Conservation (phyloP, 1,140 invertebrate genomes). For the Steinernema feltiae region DNA sequence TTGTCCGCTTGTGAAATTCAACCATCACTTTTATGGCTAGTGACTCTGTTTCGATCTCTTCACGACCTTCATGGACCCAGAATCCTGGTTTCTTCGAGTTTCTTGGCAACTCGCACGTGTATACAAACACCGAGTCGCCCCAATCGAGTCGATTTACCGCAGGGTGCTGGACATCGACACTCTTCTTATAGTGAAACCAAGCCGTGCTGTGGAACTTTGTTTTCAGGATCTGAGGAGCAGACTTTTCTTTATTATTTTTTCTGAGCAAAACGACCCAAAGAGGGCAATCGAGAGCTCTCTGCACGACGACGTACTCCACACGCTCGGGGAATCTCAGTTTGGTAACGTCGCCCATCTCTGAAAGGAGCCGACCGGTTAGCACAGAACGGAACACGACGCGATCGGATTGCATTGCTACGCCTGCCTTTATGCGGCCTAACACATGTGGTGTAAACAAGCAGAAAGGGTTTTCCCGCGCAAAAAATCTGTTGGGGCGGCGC, state of each 20-base stretch:
- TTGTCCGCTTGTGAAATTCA: neutral
- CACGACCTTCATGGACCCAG: neutral
- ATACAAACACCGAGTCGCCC: neutral
- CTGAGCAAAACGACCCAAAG: neutral
- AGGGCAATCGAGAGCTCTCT: neutral
- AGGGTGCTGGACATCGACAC: neutral
- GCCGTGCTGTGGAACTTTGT: neutral
- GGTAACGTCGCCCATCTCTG: neutral
- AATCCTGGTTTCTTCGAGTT: neutral
- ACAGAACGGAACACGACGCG: no score
- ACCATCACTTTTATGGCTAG: neutral
- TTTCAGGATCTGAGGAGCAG: neutral
- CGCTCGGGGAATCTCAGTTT: neutral
- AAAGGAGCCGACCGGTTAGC: neutral
- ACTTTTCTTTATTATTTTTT: neutral
- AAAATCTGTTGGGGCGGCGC: no score
- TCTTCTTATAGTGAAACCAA: neutral
- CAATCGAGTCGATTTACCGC: neutral
- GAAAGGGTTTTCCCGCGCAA: no score
- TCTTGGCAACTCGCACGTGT: no score
- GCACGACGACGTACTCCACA: neutral
- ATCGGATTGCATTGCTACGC: no score
- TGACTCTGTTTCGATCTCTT: neutral
- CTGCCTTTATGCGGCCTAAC: no score
- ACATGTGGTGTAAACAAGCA: no score